A percentile compares a stretch with the other conserved stretches of the same genome.
Conservation (phyloP, 2,797 vertebrate species). For the Syngnathus acus region DNA sequence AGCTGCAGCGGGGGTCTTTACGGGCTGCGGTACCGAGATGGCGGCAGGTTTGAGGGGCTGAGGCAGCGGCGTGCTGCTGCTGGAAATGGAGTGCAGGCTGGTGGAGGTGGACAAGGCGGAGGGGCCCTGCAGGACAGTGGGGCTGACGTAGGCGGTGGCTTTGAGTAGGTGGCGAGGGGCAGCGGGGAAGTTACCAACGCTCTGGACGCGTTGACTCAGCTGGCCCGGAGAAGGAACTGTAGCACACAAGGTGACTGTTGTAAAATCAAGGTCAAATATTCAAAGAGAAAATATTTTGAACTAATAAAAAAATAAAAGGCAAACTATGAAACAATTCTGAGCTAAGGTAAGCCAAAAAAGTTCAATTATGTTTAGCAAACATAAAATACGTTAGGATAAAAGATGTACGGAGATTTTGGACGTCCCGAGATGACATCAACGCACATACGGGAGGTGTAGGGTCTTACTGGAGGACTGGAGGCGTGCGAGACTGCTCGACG, state of each 20-base stretch:
- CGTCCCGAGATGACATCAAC: conserved; percentile 1
- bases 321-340: too few species aligned
- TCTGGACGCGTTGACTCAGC: conserved; percentile 87
- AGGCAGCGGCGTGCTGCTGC: conserved; percentile 73
- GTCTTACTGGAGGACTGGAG: conserved; percentile 90
- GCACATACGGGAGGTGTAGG: conserved; percentile 14
- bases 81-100: conserved; percentile 75
- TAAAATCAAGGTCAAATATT: background rate
- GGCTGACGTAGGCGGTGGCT: conserved; percentile 96
- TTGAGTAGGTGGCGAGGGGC: conserved; percentile 80
- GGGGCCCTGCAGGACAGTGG: conserved; percentile 88
- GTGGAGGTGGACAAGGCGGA: conserved; percentile 69
- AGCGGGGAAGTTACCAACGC: conserved; percentile 85
- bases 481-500: conserved; percentile 81
- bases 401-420: background rate
- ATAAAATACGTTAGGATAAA: background rate
- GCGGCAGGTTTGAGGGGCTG: conserved; percentile 78
- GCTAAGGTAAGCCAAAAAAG: background rate
- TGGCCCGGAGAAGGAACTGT: conserved; percentile 91
- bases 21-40: conserved; percentile 76
- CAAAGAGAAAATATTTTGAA: too few species aligned
- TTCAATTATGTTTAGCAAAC: background rate
- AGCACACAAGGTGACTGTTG: conserved; percentile 34
- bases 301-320: too few species aligned
- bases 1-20: conserved; percentile 67